phyloP scores from a whole-genome alignment of 2,888 invertebrate species.

The Anarsia innoxiella region DNA sequence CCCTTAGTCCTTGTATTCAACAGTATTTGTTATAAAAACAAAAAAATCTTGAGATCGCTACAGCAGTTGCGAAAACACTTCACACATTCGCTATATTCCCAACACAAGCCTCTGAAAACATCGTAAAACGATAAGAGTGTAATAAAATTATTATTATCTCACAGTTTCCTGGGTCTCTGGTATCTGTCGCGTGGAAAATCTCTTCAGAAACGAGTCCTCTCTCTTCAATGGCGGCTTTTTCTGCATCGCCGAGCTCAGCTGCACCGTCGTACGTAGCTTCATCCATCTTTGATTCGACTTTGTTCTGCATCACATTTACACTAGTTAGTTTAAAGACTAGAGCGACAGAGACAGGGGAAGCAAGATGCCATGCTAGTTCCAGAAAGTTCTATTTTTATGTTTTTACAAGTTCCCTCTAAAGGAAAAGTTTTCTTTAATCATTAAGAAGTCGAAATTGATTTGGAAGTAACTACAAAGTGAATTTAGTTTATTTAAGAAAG shows the following conservation, averaged over 20 bases:
- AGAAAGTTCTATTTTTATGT: conserved; percentile 3
- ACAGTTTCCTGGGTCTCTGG: conserved; percentile 90
- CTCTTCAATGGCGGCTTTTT: conserved; percentile 93
- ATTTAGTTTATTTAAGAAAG: not conserved
- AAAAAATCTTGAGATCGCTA: too few relatives aligned
- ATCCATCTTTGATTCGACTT: conserved; percentile 97
- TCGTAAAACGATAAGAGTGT: not conserved
- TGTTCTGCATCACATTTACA: conserved; percentile 77
- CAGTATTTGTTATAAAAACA: too few relatives aligned
- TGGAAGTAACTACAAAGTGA: conserved; percentile 3
- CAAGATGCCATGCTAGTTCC: conserved; percentile 47
- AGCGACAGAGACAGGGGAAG: conserved; percentile 27
- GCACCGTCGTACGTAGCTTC: conserved; percentile 95
- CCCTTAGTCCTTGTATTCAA: too few relatives aligned
- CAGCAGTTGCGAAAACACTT: too few relatives aligned
- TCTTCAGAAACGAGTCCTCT: conserved; percentile 94
- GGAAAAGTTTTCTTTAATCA: not conserved
- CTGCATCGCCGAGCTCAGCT: conserved; percentile 90
- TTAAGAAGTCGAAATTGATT: conserved; percentile 3
- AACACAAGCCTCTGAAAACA: too few relatives aligned
- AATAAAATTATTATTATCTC: conserved; percentile 26
- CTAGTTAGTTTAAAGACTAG: conserved; percentile 15
- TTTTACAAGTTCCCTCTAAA: too few relatives aligned
- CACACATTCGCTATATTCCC: too few relatives aligned
- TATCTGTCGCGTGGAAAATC: conserved; percentile 94